These are phyloP conservation scores for Ectemnius lituratus DNA, from an alignment of 2,888 invertebrate species.

Conservation along the genomic window DNA sequence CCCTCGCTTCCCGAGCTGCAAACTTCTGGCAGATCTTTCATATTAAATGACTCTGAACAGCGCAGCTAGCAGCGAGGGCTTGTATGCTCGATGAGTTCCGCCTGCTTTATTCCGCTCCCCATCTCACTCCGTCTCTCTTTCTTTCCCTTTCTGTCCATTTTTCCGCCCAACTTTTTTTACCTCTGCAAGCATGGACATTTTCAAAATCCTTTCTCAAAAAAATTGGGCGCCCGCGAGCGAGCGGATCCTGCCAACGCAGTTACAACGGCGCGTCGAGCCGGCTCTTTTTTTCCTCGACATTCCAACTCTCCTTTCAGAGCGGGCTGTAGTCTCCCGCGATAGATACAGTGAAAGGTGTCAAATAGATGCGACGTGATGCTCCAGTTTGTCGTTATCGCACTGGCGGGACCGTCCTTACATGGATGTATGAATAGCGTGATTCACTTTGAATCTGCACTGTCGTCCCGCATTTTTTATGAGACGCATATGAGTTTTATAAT, in stretches of 20 bases:
- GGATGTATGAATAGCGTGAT: too few species aligned
- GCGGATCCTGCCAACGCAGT: background rate
- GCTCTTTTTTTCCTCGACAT: slow-evolving; percentile 18
- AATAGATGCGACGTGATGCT: slow-evolving; percentile 17
- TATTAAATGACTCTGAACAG: slow-evolving; percentile 67
- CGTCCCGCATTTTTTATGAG: too few species aligned
- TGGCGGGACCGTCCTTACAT: background rate
- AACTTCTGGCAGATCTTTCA: slow-evolving; percentile 62
- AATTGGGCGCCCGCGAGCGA: background rate
- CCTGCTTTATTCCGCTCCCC: background rate
- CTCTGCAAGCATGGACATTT: background rate
- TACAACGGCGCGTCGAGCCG: slow-evolving; percentile 17
- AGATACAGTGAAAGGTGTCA: slow-evolving; percentile 19
- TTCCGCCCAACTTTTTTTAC: background rate
- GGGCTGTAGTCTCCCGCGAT: background rate
- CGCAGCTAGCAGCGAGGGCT: background rate
- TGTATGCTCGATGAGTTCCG: background rate
- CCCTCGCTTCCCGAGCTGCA: background rate
- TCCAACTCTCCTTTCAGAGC: slow-evolving; percentile 28
- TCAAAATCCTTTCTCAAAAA: slow-evolving; percentile 11
- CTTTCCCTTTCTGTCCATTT: too few species aligned
- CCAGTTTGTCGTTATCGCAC: slow-evolving; percentile 14
- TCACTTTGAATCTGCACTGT: too few species aligned
- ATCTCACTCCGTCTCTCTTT: too few species aligned
- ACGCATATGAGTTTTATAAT: too few species aligned